phyloP scores from a whole-genome alignment of 2,797 vertebrate genomes.

The Tokudaia muenninki region DNA sequence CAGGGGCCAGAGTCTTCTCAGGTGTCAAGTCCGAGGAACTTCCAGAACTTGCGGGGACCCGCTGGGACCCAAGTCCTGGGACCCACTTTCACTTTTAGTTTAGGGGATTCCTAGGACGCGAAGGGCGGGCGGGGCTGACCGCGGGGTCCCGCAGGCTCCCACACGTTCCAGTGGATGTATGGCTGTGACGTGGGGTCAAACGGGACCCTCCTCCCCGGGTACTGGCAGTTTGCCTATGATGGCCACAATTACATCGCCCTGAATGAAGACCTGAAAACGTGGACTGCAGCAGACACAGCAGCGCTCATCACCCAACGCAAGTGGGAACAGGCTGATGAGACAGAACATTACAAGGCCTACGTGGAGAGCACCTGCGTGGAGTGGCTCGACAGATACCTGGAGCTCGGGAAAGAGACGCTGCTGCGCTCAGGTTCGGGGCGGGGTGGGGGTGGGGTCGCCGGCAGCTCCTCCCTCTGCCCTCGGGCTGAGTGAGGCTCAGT shows the following conservation, averaged over 20 bases:
- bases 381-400: not conserved
- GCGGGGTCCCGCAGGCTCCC: not conserved
- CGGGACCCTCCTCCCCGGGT: not conserved
- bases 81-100: not conserved
- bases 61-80: no score
- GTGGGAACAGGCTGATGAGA: not conserved
- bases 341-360: accelerated
- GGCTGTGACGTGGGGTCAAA: not conserved
- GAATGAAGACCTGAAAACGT: not conserved
- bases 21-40: no score
- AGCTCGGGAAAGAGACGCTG: not conserved
- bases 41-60: not conserved
- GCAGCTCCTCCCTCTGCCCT: not conserved
- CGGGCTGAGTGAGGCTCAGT: not conserved
- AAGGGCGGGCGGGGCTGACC: not conserved
- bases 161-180: accelerated
- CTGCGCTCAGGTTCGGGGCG: accelerated
- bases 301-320: not conserved
- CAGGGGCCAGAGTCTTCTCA: accelerated
- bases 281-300: accelerated
- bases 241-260: slow-evolving; percentile 15
- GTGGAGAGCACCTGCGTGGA: not conserved
- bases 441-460: accelerated
- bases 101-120: accelerated
- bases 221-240: accelerated